Evolutionary conservation across 2,797 vertebrate species (phyloP).

Genomic region (Gephyroberyx darwinii): DNA sequence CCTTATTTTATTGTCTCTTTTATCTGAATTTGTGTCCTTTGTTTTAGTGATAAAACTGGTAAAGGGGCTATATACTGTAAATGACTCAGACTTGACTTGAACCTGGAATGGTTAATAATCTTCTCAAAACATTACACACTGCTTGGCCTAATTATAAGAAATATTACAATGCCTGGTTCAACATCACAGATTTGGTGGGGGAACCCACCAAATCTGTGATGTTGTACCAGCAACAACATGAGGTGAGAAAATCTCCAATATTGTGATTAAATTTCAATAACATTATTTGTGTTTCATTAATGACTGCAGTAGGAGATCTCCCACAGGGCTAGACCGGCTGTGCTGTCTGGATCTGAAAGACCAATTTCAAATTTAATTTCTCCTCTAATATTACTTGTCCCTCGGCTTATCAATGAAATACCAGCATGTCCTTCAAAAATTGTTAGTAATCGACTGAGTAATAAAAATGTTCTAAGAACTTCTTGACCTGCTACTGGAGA

Average conservation of each 20-base stretch:
- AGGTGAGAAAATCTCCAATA: too few relatives aligned
- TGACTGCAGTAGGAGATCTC: background rate
- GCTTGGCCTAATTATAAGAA: background rate
- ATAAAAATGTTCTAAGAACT: background rate
- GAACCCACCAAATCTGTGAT: too few relatives aligned
- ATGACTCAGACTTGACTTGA: background rate
- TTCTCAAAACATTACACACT: background rate
- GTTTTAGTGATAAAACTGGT: background rate
- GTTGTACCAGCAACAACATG: too few relatives aligned
- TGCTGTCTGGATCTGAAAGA: background rate
- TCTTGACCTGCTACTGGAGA: too few relatives aligned
- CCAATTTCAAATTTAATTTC: background rate
- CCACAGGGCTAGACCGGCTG: background rate
- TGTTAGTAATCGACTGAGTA: background rate
- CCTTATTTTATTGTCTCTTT: background rate
- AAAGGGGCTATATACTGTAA: too few relatives aligned
- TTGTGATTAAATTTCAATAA: too few relatives aligned
- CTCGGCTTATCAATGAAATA: conserved; percentile 7
- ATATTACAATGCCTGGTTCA: background rate
- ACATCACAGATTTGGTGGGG: too few relatives aligned
- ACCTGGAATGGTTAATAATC: background rate
- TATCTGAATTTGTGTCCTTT: background rate
- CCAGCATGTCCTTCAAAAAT: background rate
- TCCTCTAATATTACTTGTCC: background rate
- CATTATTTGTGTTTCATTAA: conserved; percentile 4